Evolutionary conservation across 2,113 vertebrate species (phyloP), one percentile per base, ranked within the genome.

Genomic region (Azemiops feae): DNA sequence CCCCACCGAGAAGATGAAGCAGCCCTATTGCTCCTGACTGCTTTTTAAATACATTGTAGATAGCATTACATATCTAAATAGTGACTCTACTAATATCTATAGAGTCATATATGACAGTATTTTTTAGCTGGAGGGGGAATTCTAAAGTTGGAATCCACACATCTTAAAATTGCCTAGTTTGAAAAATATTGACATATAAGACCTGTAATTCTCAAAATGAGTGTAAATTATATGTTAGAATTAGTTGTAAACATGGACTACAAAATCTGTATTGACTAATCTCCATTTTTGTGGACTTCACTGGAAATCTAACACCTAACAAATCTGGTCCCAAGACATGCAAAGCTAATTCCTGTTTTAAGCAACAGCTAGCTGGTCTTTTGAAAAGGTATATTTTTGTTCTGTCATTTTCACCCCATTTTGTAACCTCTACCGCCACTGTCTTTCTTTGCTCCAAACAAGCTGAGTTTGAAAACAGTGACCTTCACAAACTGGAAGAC

Each of bases 401-500:
- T 93, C 89, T 91, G 3, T 55, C 85, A 16, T n/a, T 74, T n/a
- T 54, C 69, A 64, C 57, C 58, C 50, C 18, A 39, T 25, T 74
- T 60, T n/a, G 18, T 30, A 85, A 45, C 90, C 85, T 47, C 30
- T 55, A 58, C 43, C 1, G 9, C 10, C 45, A 55, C 43, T 92
- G 69, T 52, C 89, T 92, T 52, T 39, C 52, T 91, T 53, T 85
- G 54, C 92, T 87, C 45, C 74, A 87, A 90, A 90, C 74, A 87
- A 87, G 53, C 90, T 85, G 90, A 89, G 54, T 92, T 89, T 64
- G 91, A 88, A 90, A 92, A 89, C 87, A 92, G 53, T 81, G 30
- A 52, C 53, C 85, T 20, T 4, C 81, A 45, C 27, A 53, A 34
- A 96, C 96, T 94, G 94, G 95, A 93, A 94, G 60, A 87, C 89